These are phyloP conservation scores for Clivina fossor DNA, from an alignment of 2,888 invertebrate species.

Conservation along the genomic window DNA sequence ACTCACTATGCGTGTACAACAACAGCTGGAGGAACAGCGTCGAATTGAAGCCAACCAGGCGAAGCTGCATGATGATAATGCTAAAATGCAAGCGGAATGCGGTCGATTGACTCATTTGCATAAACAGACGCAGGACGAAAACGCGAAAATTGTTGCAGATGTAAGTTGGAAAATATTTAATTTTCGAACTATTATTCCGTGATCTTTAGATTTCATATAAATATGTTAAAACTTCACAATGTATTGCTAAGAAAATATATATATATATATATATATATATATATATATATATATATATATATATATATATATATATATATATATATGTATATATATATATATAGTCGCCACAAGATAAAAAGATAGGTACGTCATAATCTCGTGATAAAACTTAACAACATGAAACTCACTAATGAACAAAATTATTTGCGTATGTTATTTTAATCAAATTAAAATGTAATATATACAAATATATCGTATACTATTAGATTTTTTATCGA, in stretches of 20 bases:
- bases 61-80: constrained; percentile 58
- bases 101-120: constrained; percentile 43
- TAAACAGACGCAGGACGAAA: constrained; percentile 57
- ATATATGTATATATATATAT: no score
- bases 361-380: no score
- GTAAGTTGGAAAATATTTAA: constrained; percentile 46
- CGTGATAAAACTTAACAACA: no score
- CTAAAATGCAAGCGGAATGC: constrained; percentile 50
- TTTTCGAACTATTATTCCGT: no score
- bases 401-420: no score
- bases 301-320: neutral
- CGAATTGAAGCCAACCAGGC: constrained; percentile 49
- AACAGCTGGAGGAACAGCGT: constrained; percentile 54
- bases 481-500: no score
- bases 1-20: constrained; percentile 48
- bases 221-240: neutral
- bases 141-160: constrained; percentile 56
- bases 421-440: no score
- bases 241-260: neutral
- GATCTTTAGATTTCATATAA: no score
- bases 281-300: neutral
- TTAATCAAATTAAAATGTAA: no score
- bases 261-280: neutral
- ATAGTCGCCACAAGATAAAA: no score
- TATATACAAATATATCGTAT: no score